These are phyloP conservation scores for Tenthredo livida DNA, from an alignment of 2,888 invertebrate species.

Conservation along the genomic window DNA sequence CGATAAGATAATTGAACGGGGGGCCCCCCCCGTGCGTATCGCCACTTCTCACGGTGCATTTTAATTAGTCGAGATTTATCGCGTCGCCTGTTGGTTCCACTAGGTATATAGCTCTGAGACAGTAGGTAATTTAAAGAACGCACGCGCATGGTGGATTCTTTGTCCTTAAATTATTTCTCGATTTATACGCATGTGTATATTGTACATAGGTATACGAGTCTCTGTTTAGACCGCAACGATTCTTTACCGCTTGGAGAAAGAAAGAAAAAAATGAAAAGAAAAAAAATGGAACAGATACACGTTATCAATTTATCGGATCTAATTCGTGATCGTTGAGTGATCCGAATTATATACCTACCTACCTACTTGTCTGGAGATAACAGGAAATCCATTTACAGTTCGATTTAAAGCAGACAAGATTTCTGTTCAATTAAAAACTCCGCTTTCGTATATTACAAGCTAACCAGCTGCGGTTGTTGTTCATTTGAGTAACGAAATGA, in stretches of 20 bases:
- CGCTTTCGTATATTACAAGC: too few relatives aligned
- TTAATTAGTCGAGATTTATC: slow-evolving; percentile 42
- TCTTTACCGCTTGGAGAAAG: not conserved
- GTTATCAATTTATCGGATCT: slow-evolving; percentile 35
- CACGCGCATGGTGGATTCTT: not conserved
- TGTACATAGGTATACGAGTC: not conserved
- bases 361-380: slow-evolving; percentile 30
- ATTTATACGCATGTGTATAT: not conserved
- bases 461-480: not conserved
- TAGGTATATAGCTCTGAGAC: not conserved
- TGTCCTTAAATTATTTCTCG: not conserved
- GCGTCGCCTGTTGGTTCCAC: not conserved
- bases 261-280: not conserved
- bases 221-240: not conserved
- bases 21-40: not conserved
- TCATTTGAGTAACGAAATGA: not conserved
- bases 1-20: slow-evolving; percentile 44
- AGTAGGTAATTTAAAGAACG: not conserved
- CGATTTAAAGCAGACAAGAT: slow-evolving; percentile 8
- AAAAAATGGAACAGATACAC: not conserved
- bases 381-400: slow-evolving; percentile 26
- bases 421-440: slow-evolving; percentile 25
- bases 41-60: slow-evolving; percentile 42
- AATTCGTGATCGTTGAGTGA: slow-evolving; percentile 17
- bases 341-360: slow-evolving; percentile 18